Evolutionary conservation across 2,888 invertebrate genomes (phyloP).

Genomic region (Ceriagrion tenellum): DNA sequence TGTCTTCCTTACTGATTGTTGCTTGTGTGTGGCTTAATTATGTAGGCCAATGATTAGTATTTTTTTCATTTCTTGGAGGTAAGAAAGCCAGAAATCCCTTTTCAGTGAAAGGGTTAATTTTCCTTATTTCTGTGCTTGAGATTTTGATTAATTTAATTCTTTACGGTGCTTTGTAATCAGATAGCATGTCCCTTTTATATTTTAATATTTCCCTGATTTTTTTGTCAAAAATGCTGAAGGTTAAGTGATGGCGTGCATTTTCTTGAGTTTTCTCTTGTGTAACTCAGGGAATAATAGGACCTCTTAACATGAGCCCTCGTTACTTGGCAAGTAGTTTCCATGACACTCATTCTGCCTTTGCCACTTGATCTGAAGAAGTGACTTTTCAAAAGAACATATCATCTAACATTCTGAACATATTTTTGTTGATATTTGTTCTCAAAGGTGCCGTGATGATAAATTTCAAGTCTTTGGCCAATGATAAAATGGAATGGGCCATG

Average conservation of each 20-base stretch:
- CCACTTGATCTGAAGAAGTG: neutral
- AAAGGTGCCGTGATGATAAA: neutral
- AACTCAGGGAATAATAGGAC: neutral
- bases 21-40: neutral
- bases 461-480: neutral
- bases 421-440: neutral
- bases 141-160: neutral
- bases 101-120: neutral
- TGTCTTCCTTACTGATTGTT: neutral
- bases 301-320: neutral
- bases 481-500: neutral
- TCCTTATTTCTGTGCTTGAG: neutral
- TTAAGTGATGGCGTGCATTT: neutral
- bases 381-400: constrained; percentile 10
- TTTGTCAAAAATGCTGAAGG: neutral
- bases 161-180: neutral
- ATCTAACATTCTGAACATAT: neutral
- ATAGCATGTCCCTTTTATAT: neutral
- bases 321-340: neutral
- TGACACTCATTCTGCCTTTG: neutral
- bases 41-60: neutral
- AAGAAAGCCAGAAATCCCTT: neutral
- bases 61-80: neutral
- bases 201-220: neutral
- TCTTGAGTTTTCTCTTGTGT: constrained; percentile 8